Conservation (phyloP, 2,113 vertebrate genomes). For the Cromileptes altivelis region DNA sequence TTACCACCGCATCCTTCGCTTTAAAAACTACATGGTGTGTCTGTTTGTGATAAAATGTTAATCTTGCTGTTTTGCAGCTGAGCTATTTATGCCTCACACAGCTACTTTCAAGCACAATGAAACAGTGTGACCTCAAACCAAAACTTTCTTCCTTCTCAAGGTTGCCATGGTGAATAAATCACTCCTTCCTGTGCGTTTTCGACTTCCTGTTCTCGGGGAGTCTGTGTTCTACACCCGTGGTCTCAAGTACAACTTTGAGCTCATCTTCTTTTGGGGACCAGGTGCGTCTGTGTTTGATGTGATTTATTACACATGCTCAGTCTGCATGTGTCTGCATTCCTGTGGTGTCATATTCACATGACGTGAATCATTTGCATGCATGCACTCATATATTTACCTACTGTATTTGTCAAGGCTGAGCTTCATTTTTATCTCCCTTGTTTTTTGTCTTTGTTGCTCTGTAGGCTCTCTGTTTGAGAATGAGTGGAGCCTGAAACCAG, state of each 20-base stretch:
- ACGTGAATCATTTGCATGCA: background rate
- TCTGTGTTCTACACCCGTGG: conserved; percentile 94
- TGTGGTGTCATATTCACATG: background rate
- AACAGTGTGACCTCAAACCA: background rate
- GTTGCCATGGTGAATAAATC: conserved; percentile 98
- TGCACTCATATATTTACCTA: background rate
- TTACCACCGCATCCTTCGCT: conserved; percentile 98
- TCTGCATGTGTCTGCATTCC: background rate
- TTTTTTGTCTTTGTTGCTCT: background rate
- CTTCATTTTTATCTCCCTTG: background rate
- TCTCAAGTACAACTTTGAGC: conserved; percentile 99
- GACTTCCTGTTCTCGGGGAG: conserved; percentile 90
- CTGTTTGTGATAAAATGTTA: background rate
- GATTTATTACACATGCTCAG: background rate
- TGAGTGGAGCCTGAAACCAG: conserved; percentile 95
- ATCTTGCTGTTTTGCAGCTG: background rate
- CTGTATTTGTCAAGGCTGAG: background rate
- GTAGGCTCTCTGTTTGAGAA: conserved; percentile 96
- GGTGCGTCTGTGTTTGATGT: conserved; percentile 76
- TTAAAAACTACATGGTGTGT: conserved; percentile 98
- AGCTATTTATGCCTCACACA: background rate
- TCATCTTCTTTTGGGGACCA: conserved; percentile 99
- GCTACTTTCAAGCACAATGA: background rate
- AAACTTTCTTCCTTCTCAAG: conserved; percentile 49
- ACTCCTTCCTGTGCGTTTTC: conserved; percentile 93